Base-by-base conservation (phyloP, 1,140 invertebrate genomes). In the Campoletis sonorensis region DNA sequence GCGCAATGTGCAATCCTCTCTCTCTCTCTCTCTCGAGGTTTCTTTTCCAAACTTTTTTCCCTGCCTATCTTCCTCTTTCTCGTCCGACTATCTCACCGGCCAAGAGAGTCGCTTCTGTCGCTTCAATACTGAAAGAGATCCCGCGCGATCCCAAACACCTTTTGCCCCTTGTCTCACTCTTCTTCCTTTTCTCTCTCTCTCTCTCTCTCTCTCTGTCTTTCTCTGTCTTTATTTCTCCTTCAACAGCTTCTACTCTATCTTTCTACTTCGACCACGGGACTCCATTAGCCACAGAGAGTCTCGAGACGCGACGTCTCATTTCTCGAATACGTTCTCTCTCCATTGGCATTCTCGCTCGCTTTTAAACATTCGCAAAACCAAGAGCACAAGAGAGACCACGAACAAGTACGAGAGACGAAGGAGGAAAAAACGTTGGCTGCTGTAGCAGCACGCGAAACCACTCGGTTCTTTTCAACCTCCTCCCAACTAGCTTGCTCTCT, bases 261-360 rank as follows among this genome's bases (percentile, higher is more conserved):
- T 71, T 37, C 18, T 30, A 23, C 79, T 27, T 81, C 64, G 79
- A 27, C 68, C 16, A 30, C 64, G 26, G 40, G 73, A 77, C 73
- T 77, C 80, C 73, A 83, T 72, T 77, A 81, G 82, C 83, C 37
- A 15, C 54, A 23, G 40, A 68, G 61, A 73, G 61, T 64, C 51
- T 58, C 30, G 68, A 58, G 76, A 83, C 49, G 11, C 37, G 67
- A 79, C 81, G 84, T 85, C 86, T 73, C 81, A 75, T 83, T 87
- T 81, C 73, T 58, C 73, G 73, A 61, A 77, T 61, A 64, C 54
- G 73, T 30, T 77, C 37, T 75, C 40, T 40, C 27, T 70, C 67
- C 27, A 27, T n/a, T 33, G 51, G 51, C 51, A 70, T 70, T 33
- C 67, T 70, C 10, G 4, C 27, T 33, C 16, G 67, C 54, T 58